Evolutionary conservation across 2,113 vertebrate genomes (phyloP).

Genomic region (Delphinapterus leucas): DNA sequence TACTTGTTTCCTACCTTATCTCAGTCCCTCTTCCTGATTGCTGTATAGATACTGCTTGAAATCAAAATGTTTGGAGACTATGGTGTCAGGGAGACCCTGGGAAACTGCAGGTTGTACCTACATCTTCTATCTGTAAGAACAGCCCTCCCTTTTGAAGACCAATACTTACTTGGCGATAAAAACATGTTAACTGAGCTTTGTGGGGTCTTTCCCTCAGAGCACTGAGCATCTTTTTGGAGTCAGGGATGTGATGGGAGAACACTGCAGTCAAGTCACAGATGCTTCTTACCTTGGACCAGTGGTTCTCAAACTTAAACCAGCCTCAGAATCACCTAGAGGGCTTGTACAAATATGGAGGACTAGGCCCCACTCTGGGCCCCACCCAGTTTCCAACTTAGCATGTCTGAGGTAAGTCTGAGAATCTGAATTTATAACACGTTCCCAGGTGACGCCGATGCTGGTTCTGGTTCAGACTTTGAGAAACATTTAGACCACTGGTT

Average conservation of each 20-base stretch:
- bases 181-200: neutral
- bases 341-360: neutral
- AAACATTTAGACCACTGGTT: neutral
- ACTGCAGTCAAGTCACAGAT: neutral
- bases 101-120: neutral
- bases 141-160: neutral
- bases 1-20: neutral
- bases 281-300: neutral
- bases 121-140: neutral
- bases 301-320: neutral
- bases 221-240: accelerated
- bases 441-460: neutral
- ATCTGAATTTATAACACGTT: neutral
- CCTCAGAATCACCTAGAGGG: neutral
- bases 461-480: neutral
- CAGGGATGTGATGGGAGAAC: neutral
- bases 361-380: neutral
- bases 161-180: neutral
- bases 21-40: neutral
- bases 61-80: neutral
- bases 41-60: neutral
- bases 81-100: neutral
- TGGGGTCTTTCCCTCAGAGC: neutral
- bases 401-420: neutral
- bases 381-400: neutral